A percentile compares a stretch with the other conserved stretches of the same genome.
phyloP scores from a whole-genome alignment of 2,888 invertebrate species.

The Nesidiocoris tenuis region DNA sequence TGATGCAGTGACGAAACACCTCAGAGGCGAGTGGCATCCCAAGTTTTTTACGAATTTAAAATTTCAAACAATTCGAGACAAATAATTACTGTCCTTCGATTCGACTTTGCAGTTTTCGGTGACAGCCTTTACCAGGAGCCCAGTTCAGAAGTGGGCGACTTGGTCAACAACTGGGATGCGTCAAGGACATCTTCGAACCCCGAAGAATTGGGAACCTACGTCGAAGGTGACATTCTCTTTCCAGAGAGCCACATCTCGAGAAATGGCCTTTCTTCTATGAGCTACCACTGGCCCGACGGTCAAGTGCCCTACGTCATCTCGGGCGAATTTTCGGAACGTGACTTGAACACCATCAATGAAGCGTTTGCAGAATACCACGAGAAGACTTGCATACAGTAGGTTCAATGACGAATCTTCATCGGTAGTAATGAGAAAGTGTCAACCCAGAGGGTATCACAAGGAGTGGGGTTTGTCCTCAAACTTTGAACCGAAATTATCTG shows the following conservation, averaged over 20 bases:
- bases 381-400: slow-evolving; percentile 72
- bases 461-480: no score
- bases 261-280: slow-evolving; percentile 64
- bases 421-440: no score
- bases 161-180: slow-evolving; percentile 59
- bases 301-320: slow-evolving; percentile 70
- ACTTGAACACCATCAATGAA: slow-evolving; percentile 63
- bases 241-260: slow-evolving; percentile 56
- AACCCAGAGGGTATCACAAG: no score
- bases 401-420: no score
- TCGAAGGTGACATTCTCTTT: slow-evolving; percentile 75
- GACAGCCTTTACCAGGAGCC: slow-evolving; percentile 44
- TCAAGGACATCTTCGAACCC: slow-evolving; percentile 66
- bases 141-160: slow-evolving; percentile 44
- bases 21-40: slow-evolving; percentile 2
- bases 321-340: slow-evolving; percentile 60
- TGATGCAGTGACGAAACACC: slow-evolving; percentile 24
- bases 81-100: no score
- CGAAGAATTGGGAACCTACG: slow-evolving; percentile 75
- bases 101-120: slow-evolving; percentile 45
- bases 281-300: slow-evolving; percentile 66
- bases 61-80: background rate
- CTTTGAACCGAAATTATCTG: no score
- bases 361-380: slow-evolving; percentile 75
- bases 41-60: background rate